Base-by-base conservation (phyloP, 2,113 vertebrate genomes). In the Puffinus mauretanicus region DNA sequence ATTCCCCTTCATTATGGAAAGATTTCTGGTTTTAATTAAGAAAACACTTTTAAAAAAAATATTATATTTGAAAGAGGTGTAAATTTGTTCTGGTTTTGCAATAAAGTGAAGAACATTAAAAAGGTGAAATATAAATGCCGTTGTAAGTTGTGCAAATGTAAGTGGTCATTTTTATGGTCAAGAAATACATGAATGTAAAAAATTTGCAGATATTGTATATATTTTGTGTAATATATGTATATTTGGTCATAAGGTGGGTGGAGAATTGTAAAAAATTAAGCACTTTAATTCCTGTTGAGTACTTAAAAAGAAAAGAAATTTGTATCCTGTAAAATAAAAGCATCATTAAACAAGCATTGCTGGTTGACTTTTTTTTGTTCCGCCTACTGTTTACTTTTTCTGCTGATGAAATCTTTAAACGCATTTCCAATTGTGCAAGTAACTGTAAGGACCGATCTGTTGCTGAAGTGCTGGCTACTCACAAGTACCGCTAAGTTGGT, bases 321-420 rank as follows among this genome's bases (percentile, higher is more conserved):
- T 98, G 96, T 98, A 98, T 97, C 96, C 95, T 98, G 97, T 98
- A 98, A 98, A 97, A 98, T 98, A 98, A 98, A 98, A 85, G 52
- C 92, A 96, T 97, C 93, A 79, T 98, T 98, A 97, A 97, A 97
- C 97, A 92, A 90, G 46, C 67, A 93, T 55, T 73, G 42, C 42
- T 92, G 36, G 7, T 57, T 97, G 57, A 32, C 42, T 14, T 15
- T 40, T 32, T 46, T 60, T 71, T 51, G 0, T 1, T 72, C 16
- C 4, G 21, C 13, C 5, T 62, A 3, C 27, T 77, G 19, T 55
- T 85, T 36, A 44, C 27, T 91, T 82, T 40, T 38, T 64, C 61
- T 86, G 8, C 30, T 80, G 24, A 60, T 72, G 29, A 52, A 54
- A 60, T 60, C 36, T 82, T 87, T 72, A 46, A 92, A 34, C 29